These are phyloP conservation scores for Schizopygopsis malacanthus DNA, from an alignment of 2,797 vertebrate genomes.

Conservation along the genomic window DNA sequence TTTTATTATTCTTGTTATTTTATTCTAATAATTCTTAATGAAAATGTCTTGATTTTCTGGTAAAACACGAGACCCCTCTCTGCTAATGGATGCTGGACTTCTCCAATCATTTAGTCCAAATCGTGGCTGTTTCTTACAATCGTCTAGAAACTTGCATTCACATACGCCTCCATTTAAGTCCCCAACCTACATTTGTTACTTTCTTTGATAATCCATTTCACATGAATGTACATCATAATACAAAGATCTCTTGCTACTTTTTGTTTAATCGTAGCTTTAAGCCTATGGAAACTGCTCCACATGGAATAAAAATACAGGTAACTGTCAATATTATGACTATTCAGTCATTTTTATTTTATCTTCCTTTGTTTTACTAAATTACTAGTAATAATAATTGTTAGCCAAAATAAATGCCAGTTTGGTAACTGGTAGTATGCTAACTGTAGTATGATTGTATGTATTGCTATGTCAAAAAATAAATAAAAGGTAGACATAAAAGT, in stretches of 20 bases:
- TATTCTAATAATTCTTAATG: background rate
- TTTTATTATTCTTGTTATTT: background rate
- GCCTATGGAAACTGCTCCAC: background rate
- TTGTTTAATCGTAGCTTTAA: background rate
- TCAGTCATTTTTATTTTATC: background rate
- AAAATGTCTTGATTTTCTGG: background rate
- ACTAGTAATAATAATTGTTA: background rate
- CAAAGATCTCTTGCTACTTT: background rate
- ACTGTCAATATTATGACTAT: background rate
- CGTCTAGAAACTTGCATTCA: background rate
- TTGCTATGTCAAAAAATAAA: background rate
- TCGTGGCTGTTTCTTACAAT: background rate
- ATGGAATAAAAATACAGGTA: background rate
- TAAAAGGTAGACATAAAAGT: background rate
- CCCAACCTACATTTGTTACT: background rate
- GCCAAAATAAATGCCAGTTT: background rate
- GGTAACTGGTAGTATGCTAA: background rate
- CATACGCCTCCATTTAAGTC: background rate
- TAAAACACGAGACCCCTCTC: background rate
- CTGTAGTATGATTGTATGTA: background rate
- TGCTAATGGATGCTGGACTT: background rate
- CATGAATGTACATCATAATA: background rate
- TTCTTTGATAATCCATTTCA: background rate
- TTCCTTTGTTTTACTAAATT: background rate
- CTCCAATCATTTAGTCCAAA: background rate